Evolutionary conservation across 1,140 invertebrate genomes (phyloP).

Genomic region (Nixonia krombeini): DNA sequence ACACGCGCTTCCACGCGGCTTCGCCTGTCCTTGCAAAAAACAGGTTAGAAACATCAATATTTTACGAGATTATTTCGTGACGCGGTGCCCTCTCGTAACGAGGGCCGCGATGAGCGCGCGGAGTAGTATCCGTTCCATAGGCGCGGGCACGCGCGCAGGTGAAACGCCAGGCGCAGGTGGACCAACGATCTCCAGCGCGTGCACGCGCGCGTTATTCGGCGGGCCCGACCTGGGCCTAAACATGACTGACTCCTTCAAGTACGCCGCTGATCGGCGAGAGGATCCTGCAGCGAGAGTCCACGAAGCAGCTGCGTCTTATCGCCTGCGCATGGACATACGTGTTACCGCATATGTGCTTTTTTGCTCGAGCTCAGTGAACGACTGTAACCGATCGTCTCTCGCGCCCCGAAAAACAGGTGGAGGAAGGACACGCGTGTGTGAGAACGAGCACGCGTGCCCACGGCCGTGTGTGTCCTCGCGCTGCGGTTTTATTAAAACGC

Average conservation of each 20-base stretch:
- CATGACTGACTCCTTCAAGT: constrained; percentile 37
- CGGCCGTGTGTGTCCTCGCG: neutral
- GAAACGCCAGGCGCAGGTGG: constrained; percentile 63
- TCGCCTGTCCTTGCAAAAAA: neutral
- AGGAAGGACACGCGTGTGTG: constrained; percentile 21
- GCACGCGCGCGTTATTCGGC: constrained; percentile 15
- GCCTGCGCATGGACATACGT: constrained; percentile 25
- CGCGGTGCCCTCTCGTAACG: constrained; percentile 5
- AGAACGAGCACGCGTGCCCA: constrained; percentile 33
- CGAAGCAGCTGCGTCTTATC: constrained; percentile 60
- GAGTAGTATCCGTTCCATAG: constrained; percentile 27
- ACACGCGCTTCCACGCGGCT: constrained; percentile 12
- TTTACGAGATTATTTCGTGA: constrained; percentile 2
- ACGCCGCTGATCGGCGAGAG: constrained; percentile 51
- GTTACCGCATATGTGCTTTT: constrained; percentile 26
- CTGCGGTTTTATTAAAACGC: constrained; percentile 12
- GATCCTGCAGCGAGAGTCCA: constrained; percentile 45
- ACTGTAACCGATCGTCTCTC: constrained; percentile 44
- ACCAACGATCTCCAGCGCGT: constrained; percentile 53
- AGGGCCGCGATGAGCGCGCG: neutral
- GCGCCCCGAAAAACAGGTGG: constrained; percentile 42
- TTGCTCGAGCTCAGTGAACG: constrained; percentile 25
- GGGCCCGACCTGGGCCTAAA: constrained; percentile 44
- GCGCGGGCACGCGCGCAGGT: constrained; percentile 60
- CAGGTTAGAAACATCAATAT: neutral